These are phyloP conservation scores for Polia nebulosa DNA, from an alignment of 2,888 invertebrate species.

Conservation along the genomic window DNA sequence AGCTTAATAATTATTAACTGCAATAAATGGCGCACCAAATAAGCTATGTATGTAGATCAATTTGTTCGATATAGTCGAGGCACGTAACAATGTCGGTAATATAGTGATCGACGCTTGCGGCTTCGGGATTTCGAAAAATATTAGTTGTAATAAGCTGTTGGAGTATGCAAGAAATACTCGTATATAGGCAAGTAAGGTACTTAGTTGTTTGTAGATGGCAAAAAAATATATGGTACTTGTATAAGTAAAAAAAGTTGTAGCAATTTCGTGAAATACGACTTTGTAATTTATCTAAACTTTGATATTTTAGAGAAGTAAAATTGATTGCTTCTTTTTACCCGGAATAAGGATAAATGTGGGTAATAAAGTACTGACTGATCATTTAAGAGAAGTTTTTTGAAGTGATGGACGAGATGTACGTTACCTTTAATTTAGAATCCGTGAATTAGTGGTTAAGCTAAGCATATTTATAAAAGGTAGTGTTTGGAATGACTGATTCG, in stretches of 20 bases:
- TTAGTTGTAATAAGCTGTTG: slow-evolving; percentile 28
- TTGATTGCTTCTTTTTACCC: no score
- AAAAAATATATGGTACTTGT: background rate
- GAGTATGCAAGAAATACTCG: slow-evolving; percentile 21
- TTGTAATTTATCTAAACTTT: background rate
- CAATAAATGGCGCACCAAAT: slow-evolving; percentile 63
- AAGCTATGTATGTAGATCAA: slow-evolving; percentile 68
- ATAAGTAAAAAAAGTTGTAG: background rate
- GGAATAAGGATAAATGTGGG: no score
- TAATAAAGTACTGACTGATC: no score
- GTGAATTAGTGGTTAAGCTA: no score
- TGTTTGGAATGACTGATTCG: no score
- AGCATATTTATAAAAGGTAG: no score
- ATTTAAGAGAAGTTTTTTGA: no score
- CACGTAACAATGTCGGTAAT: slow-evolving; percentile 63
- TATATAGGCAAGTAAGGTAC: no score
- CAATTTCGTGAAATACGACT: background rate
- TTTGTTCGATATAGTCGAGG: slow-evolving; percentile 65
- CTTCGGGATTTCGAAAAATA: slow-evolving; percentile 61
- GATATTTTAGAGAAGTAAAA: no score
- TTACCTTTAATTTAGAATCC: no score
- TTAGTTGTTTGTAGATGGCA: background rate
- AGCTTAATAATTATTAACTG: slow-evolving; percentile 67
- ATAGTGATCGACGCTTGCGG: slow-evolving; percentile 53
- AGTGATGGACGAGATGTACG: no score